Evolutionary conservation across 2,113 vertebrate species (phyloP).

Genomic region (Nannobrachium achirus): DNA sequence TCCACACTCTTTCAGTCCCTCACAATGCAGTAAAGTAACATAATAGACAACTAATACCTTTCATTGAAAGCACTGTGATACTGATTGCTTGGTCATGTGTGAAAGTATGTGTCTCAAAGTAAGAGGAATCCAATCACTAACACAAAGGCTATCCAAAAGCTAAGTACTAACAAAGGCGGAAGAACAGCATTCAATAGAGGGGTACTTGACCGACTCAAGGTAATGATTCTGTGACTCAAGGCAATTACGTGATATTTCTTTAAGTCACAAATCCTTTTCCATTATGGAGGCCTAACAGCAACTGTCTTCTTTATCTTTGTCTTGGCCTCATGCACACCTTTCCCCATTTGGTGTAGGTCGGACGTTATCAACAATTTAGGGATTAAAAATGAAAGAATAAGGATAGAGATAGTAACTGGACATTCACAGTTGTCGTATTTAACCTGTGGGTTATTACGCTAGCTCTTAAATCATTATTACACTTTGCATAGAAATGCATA

Average conservation of each 20-base stretch:
- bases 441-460: background rate
- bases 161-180: conserved; percentile 38
- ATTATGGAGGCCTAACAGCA: background rate
- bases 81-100: background rate
- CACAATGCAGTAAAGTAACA: background rate
- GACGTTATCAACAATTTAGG: no score
- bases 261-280: conserved; percentile 8
- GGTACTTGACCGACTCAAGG: conserved; percentile 43
- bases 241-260: conserved; percentile 31
- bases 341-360: no score
- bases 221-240: conserved; percentile 45
- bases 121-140: conserved; percentile 35
- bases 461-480: no score
- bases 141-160: conserved; percentile 24
- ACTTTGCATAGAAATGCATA: no score
- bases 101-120: conserved; percentile 18
- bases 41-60: background rate
- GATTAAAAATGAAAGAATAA: background rate
- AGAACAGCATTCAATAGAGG: conserved; percentile 44
- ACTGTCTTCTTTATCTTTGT: background rate
- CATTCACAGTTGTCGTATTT: background rate
- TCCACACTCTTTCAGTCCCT: no score
- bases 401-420: background rate
- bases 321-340: background rate
- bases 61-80: conserved; percentile 14